Percentiles rank a stretch among this genome's conserved stretches.
Evolutionary conservation across 2,888 invertebrate genomes (phyloP).

Genomic region (Ypsolopha sequella): DNA sequence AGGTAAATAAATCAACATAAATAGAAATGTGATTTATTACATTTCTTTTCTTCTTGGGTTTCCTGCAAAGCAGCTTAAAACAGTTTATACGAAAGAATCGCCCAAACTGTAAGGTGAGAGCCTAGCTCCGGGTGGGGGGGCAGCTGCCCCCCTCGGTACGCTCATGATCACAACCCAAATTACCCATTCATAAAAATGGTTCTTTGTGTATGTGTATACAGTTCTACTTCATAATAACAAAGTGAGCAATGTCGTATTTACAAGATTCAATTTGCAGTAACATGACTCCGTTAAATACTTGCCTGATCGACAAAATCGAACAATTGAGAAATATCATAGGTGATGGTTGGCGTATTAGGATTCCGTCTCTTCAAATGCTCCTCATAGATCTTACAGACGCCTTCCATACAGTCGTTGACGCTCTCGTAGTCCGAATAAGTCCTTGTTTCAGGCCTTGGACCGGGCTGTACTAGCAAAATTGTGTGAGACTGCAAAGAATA

Average conservation of each 20-base stretch:
- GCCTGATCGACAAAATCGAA: constrained; percentile 98
- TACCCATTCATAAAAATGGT: too few species aligned
- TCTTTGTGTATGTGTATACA: background rate
- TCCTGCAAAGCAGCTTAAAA: too few species aligned
- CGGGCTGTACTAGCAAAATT: constrained; percentile 95
- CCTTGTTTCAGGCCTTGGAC: constrained; percentile 92
- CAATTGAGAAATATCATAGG: constrained; percentile 97
- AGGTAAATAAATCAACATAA: too few species aligned
- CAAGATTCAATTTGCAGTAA: too few species aligned
- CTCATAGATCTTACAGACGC: constrained; percentile 99
- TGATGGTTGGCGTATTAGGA: constrained; percentile 96
- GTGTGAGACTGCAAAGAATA: constrained; percentile 87
- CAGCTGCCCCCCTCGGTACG: too few species aligned
- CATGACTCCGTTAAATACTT: background rate
- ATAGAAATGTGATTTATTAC: too few species aligned
- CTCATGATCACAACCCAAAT: too few species aligned
- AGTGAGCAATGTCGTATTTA: too few species aligned
- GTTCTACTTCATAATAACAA: background rate
- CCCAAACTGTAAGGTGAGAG: too few species aligned
- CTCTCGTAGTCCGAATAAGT: constrained; percentile 99
- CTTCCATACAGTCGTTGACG: constrained; percentile 98
- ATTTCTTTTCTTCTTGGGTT: too few species aligned
- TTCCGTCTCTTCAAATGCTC: constrained; percentile 96
- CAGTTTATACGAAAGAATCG: too few species aligned
- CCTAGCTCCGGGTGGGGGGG: too few species aligned